Conservation (phyloP, 2,797 vertebrate species). For the Sarcophilus harrisii region DNA sequence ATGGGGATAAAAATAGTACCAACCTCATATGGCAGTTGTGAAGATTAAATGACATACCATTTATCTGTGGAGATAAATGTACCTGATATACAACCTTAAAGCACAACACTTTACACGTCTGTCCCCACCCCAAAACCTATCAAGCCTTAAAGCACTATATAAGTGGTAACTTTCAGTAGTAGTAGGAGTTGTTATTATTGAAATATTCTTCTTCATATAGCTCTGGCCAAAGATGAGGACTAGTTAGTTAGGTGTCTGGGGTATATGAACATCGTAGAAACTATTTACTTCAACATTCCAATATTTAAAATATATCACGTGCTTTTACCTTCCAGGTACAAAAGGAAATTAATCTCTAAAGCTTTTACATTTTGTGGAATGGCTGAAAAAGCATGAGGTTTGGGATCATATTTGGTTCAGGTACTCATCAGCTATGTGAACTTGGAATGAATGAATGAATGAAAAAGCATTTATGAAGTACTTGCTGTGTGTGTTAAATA, state of each 20-base stretch:
- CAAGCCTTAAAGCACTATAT: background rate
- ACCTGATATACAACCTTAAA: background rate
- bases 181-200: background rate
- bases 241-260: background rate
- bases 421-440: background rate
- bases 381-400: background rate
- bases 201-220: background rate
- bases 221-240: background rate
- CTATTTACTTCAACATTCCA: background rate
- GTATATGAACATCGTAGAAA: background rate
- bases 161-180: background rate
- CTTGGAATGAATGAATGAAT: background rate
- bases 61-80: background rate
- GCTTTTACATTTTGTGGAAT: background rate
- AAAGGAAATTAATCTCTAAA: background rate
- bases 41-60: background rate
- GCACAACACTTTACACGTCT: background rate
- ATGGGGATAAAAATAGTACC: background rate
- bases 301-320: background rate
- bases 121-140: too few species aligned
- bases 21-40: background rate
- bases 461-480: background rate
- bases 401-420: background rate
- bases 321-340: background rate
- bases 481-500: background rate